These are phyloP conservation scores for Octodon degus DNA, from an alignment of 2,113 vertebrate species.

Conservation along the genomic window DNA sequence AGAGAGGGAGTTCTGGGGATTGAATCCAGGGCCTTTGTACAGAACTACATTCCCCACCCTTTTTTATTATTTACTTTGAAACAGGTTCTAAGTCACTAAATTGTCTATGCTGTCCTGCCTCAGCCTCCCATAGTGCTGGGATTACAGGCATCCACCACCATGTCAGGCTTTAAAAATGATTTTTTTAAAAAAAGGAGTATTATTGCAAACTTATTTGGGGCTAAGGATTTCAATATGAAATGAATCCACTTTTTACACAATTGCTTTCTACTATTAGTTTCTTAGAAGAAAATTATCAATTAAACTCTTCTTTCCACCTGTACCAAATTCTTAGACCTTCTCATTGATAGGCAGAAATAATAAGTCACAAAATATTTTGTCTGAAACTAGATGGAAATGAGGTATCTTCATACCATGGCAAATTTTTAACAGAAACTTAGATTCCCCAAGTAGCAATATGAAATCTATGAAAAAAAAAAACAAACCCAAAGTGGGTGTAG, in stretches of 20 bases:
- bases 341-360: background rate
- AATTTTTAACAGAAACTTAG: background rate
- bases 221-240: slow-evolving; percentile 27
- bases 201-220: background rate
- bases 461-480: background rate
- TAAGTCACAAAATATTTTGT: background rate
- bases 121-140: too few relatives aligned
- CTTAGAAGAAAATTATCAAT: background rate
- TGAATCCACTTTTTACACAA: background rate
- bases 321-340: background rate
- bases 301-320: background rate
- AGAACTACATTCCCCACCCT: too few relatives aligned
- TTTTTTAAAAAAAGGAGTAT: background rate
- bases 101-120: too few relatives aligned
- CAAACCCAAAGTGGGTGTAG: background rate
- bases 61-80: too few relatives aligned
- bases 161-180: background rate
- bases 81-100: too few relatives aligned
- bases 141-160: background rate
- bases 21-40: background rate
- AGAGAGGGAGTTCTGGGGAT: background rate
- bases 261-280: background rate
- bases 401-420: background rate
- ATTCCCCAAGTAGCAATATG: background rate
- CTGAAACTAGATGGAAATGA: background rate